A percentile compares a stretch with the other conserved stretches of the same genome.
Evolutionary conservation across 2,113 vertebrate species (phyloP).

Genomic region (Thermophis baileyi): DNA sequence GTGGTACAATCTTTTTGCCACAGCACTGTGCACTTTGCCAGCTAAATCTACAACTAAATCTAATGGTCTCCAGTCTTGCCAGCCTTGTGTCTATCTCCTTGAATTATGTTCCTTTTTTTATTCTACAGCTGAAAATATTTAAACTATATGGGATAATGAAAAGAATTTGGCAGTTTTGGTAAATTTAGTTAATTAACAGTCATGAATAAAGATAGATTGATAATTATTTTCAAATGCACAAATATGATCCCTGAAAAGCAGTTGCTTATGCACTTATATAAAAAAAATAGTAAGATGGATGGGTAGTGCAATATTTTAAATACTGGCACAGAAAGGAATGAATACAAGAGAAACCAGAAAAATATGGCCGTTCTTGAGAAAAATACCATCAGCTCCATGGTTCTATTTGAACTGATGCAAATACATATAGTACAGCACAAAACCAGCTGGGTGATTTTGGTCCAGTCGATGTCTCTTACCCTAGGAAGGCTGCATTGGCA

Average conservation of each 20-base stretch:
- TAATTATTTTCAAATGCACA: neutral
- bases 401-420: neutral
- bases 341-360: neutral
- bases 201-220: neutral
- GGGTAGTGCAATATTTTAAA: accelerated
- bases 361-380: neutral
- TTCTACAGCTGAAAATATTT: neutral
- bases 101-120: no score
- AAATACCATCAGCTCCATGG: neutral
- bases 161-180: neutral
- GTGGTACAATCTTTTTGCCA: no score
- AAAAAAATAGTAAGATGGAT: neutral
- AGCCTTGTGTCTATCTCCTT: no score
- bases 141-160: neutral
- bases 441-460: no score
- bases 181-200: neutral
- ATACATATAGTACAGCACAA: neutral
- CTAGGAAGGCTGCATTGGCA: no score
- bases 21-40: no score
- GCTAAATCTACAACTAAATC: neutral
- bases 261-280: neutral
- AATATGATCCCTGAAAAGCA: neutral
- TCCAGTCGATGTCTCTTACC: no score
- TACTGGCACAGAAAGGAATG: accelerated
- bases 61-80: slow-evolving; percentile 11